Evolutionary conservation across 2,797 vertebrate genomes (phyloP).

Genomic region (Anomalospiza imberbis): DNA sequence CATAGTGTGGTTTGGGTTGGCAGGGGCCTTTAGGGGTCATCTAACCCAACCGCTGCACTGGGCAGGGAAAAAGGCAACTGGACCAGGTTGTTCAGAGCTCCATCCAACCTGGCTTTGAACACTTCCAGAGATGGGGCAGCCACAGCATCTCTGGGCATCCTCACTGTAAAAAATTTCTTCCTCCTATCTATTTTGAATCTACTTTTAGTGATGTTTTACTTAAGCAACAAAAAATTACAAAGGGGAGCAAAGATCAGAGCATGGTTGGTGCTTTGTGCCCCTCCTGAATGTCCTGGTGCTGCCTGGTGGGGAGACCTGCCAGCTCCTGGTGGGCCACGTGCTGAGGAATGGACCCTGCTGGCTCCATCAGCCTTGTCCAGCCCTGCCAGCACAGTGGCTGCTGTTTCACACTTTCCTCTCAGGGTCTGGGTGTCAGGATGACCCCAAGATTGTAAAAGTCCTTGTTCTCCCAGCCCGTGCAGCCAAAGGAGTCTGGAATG

Average conservation of each 20-base stretch:
- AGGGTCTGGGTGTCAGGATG: too few relatives aligned
- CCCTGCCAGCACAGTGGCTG: neutral
- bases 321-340: neutral
- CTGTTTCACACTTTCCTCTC: neutral
- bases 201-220: neutral
- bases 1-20: neutral
- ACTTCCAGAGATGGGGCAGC: neutral
- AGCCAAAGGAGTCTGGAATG: too few relatives aligned
- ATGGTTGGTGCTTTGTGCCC: neutral
- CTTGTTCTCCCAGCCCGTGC: too few relatives aligned
- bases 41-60: neutral
- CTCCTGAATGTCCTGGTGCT: neutral
- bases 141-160: neutral
- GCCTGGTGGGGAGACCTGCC: neutral
- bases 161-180: neutral
- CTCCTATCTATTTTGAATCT: neutral
- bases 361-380: rapidly evolving
- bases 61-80: neutral
- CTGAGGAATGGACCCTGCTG: neutral
- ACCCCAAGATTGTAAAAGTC: too few relatives aligned
- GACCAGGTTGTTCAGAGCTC: neutral
- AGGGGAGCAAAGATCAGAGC: neutral
- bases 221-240: neutral
- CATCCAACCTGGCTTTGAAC: neutral
- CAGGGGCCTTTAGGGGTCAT: neutral